Base-by-base conservation (phyloP, 1,140 invertebrate species). In the Magallana ariakensis region DNA sequence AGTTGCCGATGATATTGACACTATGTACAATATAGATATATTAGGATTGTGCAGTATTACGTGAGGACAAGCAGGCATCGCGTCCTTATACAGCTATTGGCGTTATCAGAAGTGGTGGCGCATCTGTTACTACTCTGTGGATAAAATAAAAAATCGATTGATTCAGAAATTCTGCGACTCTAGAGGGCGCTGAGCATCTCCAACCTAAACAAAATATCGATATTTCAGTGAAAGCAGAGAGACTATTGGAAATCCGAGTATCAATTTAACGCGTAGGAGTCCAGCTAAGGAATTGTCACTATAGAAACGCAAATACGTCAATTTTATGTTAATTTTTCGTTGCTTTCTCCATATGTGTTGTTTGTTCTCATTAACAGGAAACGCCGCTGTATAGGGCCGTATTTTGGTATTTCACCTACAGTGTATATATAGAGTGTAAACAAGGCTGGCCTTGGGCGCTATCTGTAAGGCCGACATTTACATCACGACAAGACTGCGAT, bases 241-340 rank as follows among this genome's bases (percentile, higher is more conserved):
- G 22, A 19, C 11, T 70, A 70, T 70, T 70, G 19, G 19, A 70
- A 70, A 70, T 66, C 1, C 15, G 33, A 46, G 33, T 16, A n/a
- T 16, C 16, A 70, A 19, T 19, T 26, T 26, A 75, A 26, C 33
- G 66, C 66, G 66, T 75, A 26, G 66, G 66, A 75, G 66, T 26
- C 9, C 2, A 22, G 22, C 66, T 26, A 22, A 22, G 66, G 66
- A 33, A 75, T 75, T 75, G 66, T 75, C 13, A 26, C 66, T 26
- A 75, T 75, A 75, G 66, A 75, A 75, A 75, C 66, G 9, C 22
- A 26, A 26, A 26, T 75, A 75, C 66, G 66, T 75, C 66, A 75
- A 11, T 26, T 75, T 26, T 75, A 75, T 75, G 9, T 26, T 75
- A 75, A 75, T 75, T 13, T 26, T 75, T 75, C 26, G 19, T 22